A percentile compares a stretch with the other conserved stretches of the same genome.
These are phyloP conservation scores for Cantharis flavilabris DNA, from an alignment of 2,888 invertebrate species.

Conservation along the genomic window DNA sequence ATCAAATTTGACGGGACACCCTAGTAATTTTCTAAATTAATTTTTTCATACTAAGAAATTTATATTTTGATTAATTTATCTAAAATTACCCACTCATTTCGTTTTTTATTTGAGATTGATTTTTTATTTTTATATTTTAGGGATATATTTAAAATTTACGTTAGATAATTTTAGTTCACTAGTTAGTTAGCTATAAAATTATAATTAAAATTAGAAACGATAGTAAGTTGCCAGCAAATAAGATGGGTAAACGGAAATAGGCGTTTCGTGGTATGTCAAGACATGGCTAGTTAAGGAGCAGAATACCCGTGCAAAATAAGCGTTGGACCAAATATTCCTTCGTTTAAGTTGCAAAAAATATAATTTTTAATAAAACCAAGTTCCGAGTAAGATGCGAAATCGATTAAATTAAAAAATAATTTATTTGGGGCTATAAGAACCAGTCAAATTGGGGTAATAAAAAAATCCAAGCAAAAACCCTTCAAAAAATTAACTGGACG, in stretches of 20 bases:
- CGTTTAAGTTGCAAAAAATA: neutral
- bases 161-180: neutral
- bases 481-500: too few relatives aligned
- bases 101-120: neutral
- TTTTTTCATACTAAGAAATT: neutral
- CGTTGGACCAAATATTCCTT: neutral
- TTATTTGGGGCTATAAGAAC: too few relatives aligned
- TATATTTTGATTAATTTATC: neutral
- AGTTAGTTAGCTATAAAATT: neutral
- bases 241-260: constrained; percentile 26
- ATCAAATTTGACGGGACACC: constrained; percentile 13
- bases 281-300: constrained; percentile 35
- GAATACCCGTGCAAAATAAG: constrained; percentile 30
- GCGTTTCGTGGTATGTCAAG: constrained; percentile 27
- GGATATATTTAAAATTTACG: neutral
- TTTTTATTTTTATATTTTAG: neutral
- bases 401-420: too few relatives aligned
- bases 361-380: too few relatives aligned
- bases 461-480: too few relatives aligned
- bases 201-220: neutral
- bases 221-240: constrained; percentile 16
- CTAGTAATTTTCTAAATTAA: neutral
- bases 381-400: too few relatives aligned
- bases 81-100: neutral
- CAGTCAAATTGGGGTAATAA: too few relatives aligned